phyloP scores from a whole-genome alignment of 2,113 vertebrate species.

The Kobus ellipsiprymnus region DNA sequence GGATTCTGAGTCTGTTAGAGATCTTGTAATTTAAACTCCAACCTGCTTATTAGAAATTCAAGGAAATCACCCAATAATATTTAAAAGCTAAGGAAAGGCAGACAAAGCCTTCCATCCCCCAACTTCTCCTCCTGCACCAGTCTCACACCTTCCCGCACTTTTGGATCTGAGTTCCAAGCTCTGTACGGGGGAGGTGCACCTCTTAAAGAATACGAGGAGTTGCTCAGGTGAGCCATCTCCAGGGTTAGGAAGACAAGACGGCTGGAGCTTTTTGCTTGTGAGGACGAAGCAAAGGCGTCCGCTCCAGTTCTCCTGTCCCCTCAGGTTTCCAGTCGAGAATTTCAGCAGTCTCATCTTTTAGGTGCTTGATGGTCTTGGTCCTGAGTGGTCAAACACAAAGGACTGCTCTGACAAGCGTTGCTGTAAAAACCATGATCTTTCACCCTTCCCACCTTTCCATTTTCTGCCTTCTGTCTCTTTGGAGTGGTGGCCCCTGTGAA shows the following conservation, averaged over 20 bases:
- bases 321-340: not conserved
- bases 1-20: slow-evolving; percentile 78
- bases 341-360: not conserved
- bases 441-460: not conserved
- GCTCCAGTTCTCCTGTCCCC: not conserved
- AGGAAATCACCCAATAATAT: slow-evolving; percentile 81
- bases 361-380: not conserved
- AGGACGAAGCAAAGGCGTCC: not conserved
- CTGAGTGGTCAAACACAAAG: not conserved
- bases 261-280: not conserved
- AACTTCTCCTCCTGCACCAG: slow-evolving; percentile 31
- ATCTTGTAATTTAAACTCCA: slow-evolving; percentile 85
- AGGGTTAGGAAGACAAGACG: not conserved
- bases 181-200: not conserved
- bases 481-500: not conserved
- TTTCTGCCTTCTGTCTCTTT: not conserved
- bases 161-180: not conserved
- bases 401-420: not conserved
- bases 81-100: slow-evolving; percentile 20
- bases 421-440: not conserved
- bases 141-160: not conserved
- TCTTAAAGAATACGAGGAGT: slow-evolving; percentile 28
- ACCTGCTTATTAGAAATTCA: slow-evolving; percentile 84
- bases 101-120: not conserved
- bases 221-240: not conserved